These are phyloP conservation scores for Cottoperca gobio DNA, from an alignment of 2,797 vertebrate species.

Conservation along the genomic window DNA sequence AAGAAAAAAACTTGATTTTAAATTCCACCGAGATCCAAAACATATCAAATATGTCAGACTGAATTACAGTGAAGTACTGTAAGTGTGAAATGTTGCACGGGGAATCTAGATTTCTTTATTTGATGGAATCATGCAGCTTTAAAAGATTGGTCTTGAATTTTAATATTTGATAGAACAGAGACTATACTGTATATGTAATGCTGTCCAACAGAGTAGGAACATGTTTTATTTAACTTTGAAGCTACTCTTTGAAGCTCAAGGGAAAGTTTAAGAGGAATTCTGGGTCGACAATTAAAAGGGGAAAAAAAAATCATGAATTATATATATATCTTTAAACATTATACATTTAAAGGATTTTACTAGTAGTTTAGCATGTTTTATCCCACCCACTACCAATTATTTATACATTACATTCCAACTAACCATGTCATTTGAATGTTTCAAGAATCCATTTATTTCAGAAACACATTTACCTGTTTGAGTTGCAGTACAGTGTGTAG, in stretches of 20 bases:
- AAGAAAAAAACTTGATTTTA: conserved; percentile 41
- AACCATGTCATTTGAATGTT: not conserved
- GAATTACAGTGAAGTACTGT: conserved; percentile 3
- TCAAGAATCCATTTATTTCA: not conserved
- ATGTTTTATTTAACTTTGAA: conserved; percentile 50
- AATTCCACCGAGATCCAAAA: conserved; percentile 42
- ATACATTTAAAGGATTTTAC: conserved; percentile 7
- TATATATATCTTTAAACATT: not conserved
- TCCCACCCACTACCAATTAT: not conserved
- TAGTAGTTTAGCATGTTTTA: conserved; percentile 6
- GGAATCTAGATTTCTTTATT: conserved; percentile 6
- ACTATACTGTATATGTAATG: conserved; percentile 37
- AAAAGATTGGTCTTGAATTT: conserved; percentile 1
- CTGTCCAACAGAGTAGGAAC: conserved; percentile 17
- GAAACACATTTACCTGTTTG: not conserved
- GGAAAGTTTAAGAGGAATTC: conserved; percentile 29
- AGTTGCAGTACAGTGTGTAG: not conserved
- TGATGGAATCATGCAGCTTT: conserved; percentile 5
- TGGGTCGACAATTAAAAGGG: conserved; percentile 11
- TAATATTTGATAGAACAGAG: conserved; percentile 37
- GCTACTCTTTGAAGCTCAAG: conserved; percentile 40
- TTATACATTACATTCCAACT: not conserved
- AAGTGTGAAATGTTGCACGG: conserved; percentile 15
- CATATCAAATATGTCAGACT: conserved; percentile 28
- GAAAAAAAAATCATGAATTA: not conserved